phyloP scores from a whole-genome alignment of 2,797 vertebrate genomes.

The Meriones psammophilus region DNA sequence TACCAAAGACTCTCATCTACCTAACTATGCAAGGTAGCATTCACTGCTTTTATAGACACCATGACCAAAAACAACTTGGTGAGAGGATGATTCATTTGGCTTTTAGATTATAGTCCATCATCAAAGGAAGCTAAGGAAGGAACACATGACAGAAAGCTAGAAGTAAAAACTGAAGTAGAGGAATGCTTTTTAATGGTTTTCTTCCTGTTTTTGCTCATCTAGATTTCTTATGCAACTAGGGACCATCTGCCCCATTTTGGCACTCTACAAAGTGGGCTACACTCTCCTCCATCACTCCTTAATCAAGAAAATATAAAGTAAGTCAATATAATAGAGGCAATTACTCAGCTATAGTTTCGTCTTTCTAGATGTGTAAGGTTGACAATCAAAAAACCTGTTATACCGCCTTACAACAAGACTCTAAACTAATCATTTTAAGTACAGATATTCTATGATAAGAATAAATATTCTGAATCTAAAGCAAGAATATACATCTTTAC shows the following conservation, averaged over 20 bases:
- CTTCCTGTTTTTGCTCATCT: background rate
- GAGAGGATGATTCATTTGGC: background rate
- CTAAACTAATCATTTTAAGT: conserved; percentile 39
- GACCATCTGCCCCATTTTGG: background rate
- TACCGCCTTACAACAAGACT: background rate
- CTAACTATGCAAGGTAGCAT: background rate
- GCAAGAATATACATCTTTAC: background rate
- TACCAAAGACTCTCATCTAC: background rate
- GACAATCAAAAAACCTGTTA: background rate
- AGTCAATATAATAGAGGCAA: background rate
- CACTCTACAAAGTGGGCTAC: too few relatives aligned
- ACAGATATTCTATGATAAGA: background rate
- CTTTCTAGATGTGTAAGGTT: background rate
- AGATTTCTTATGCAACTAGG: background rate
- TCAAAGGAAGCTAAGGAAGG: background rate
- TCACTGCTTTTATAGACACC: background rate
- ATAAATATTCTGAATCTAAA: conserved; percentile 50
- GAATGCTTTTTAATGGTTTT: background rate
- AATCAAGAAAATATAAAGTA: background rate
- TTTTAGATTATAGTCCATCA: too few relatives aligned
- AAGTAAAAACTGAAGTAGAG: background rate
- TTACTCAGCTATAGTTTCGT: background rate
- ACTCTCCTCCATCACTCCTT: background rate
- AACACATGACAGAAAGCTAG: background rate
- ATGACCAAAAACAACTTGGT: too few relatives aligned